Base-by-base conservation (phyloP, 2,797 vertebrate genomes). In the Fundulus diaphanus region DNA sequence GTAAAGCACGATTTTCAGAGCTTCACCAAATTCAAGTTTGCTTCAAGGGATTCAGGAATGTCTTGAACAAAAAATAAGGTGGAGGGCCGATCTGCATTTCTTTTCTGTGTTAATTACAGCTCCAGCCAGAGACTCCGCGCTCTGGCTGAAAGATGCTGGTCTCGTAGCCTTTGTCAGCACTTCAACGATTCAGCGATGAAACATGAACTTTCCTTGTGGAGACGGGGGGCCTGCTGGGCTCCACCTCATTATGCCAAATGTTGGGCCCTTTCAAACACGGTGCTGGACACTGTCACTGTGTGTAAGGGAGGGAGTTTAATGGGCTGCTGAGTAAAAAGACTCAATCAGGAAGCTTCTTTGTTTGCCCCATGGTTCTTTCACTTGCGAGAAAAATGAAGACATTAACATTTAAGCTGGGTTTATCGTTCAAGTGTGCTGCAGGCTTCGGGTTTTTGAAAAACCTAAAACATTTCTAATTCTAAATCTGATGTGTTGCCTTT, bases 1-100 rank as follows among this genome's bases (percentile, higher is more conserved):
- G 90, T 89, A 79, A 87, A 88, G 90, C 81, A 89, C 92, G 87
- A 90, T 86, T 90, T 92, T 88, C 85, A 72, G 77, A 90, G 92
- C 88, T 88, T 85, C 88, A 73, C 72, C 27, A 80, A 85, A 87
- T 84, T 68, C 76, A 88, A 88, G 84, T 91, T 88, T 80, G 76
- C 35, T 89, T 80, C 81, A 80, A 70, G 89, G 85, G 71, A 82
- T 57, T 16, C 54, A 87, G 90, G 91, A 95, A 93, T 90, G 77
- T 84, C 78, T 48, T 7, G 15, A 59, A 90, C 77, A 87, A 87
- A 88, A 85, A 87, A 88, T 84, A 79, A 44, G 7, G 48, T 42
- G 78, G 83, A 48, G 69, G 66, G 65, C 68, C 65, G 29, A 92
- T 91, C 86, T 90, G 82, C 87, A 90, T 92, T 91, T 90, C 88